Evolutionary conservation across 2,888 invertebrate species (phyloP).

Genomic region (Priocnemis perturbator): DNA sequence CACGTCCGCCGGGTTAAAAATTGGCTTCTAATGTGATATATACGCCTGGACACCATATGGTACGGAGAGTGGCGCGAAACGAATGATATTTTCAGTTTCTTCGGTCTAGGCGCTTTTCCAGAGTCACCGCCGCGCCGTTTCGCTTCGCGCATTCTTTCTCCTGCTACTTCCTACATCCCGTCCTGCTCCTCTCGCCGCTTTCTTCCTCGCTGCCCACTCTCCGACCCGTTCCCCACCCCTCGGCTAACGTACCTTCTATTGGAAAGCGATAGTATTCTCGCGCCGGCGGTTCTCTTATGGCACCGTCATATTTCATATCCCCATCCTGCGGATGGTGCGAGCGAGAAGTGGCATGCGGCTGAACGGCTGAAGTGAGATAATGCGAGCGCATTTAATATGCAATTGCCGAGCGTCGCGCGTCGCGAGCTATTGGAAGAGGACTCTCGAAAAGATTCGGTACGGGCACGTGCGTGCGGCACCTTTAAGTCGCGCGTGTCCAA

Average conservation of each 20-base stretch:
- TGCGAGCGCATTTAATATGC: constrained; percentile 56
- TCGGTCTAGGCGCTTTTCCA: constrained; percentile 30
- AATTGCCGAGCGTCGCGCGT: constrained; percentile 33
- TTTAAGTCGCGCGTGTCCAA: constrained; percentile 6
- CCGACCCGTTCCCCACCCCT: constrained; percentile 23
- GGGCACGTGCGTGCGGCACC: constrained; percentile 9
- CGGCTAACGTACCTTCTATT: constrained; percentile 61
- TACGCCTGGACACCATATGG: constrained; percentile 65
- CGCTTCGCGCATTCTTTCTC: constrained; percentile 3
- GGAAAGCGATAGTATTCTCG: constrained; percentile 69
- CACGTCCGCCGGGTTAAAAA: constrained; percentile 67
- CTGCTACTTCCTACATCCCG: not conserved
- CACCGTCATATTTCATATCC: constrained; percentile 58
- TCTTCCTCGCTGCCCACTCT: constrained; percentile 14
- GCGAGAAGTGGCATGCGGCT: constrained; percentile 13
- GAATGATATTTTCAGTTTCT: constrained; percentile 61
- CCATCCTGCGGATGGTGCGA: constrained; percentile 26
- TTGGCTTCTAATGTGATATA: constrained; percentile 71
- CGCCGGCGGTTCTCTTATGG: constrained; percentile 61
- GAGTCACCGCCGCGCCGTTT: too few species aligned
- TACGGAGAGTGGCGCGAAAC: constrained; percentile 58
- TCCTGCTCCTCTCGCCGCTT: not conserved
- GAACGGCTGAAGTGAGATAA: constrained; percentile 25
- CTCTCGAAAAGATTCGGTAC: constrained; percentile 10
- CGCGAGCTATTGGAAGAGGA: not conserved